These are phyloP conservation scores for Dunckerocampus dactyliophorus DNA, from an alignment of 2,113 vertebrate genomes.

Conservation along the genomic window DNA sequence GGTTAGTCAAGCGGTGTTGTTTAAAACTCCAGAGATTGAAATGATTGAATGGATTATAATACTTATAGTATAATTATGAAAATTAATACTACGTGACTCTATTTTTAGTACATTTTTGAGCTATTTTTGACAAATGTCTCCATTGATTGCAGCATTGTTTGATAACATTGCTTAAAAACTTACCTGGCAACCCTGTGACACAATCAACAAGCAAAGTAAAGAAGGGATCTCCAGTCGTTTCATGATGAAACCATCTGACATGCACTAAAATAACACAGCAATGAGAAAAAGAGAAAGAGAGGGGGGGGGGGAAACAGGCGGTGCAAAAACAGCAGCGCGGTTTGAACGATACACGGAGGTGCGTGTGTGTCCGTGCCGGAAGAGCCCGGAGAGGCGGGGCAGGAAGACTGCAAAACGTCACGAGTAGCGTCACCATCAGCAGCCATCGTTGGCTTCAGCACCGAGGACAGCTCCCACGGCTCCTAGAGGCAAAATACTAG, in stretches of 20 bases:
- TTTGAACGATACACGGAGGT: not conserved
- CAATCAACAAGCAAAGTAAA: slow-evolving; percentile 42
- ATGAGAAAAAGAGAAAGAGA: not conserved
- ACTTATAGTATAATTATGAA: not conserved
- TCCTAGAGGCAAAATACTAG: not conserved
- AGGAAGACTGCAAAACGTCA: no score
- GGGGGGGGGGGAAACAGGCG: not conserved
- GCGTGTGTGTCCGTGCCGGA: not conserved
- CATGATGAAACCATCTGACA: slow-evolving; percentile 40
- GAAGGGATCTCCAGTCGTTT: slow-evolving; percentile 32
- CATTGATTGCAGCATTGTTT: no score
- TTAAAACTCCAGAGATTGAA: not conserved
- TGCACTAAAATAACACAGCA: not conserved
- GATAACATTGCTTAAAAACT: slow-evolving; percentile 16
- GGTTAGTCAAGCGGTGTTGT: no score
- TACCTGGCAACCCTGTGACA: slow-evolving; percentile 54
- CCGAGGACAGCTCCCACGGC: slow-evolving; percentile 27
- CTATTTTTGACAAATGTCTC: no score
- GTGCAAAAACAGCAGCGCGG: not conserved
- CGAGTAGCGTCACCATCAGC: not conserved
- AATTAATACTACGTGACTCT: no score
- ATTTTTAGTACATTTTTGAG: no score
- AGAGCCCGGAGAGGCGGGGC: slow-evolving; percentile 21
- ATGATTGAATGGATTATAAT: not conserved
- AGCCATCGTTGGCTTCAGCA: slow-evolving; percentile 17